phyloP scores from a whole-genome alignment of 2,113 vertebrate genomes.

The Eidolon helvum region DNA sequence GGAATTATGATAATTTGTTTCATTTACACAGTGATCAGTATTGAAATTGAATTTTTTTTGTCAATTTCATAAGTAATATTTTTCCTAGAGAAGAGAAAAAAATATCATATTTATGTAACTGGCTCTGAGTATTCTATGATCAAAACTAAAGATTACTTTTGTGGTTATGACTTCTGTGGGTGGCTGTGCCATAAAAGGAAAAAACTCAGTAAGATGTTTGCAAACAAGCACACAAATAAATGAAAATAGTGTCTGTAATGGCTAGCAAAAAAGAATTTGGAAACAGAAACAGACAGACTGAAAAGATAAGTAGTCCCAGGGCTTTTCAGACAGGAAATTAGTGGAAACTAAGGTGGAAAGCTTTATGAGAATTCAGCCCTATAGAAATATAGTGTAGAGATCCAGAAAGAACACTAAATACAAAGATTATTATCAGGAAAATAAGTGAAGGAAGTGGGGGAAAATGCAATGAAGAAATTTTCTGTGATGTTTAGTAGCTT shows the following conservation, averaged over 20 bases:
- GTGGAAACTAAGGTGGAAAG: background rate
- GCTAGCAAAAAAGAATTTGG: background rate
- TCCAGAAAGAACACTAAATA: background rate
- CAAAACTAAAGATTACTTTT: background rate
- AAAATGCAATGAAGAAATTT: background rate
- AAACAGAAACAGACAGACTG: background rate
- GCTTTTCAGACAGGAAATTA: background rate
- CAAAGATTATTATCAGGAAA: background rate
- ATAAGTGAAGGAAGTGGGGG: background rate
- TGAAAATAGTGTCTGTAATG: background rate
- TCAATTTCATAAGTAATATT: background rate
- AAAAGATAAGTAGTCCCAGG: background rate
- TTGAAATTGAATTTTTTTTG: background rate
- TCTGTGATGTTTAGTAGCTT: background rate
- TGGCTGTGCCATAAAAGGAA: background rate
- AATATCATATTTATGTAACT: background rate
- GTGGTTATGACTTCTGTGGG: background rate
- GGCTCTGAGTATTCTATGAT: background rate
- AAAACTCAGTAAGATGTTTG: background rate
- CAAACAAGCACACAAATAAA: background rate
- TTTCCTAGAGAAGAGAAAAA: background rate
- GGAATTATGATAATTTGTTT: background rate
- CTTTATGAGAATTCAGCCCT: background rate
- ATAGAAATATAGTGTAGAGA: background rate
- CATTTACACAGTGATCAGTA: background rate